These are phyloP conservation scores for Venusia cambrica DNA, from an alignment of 2,888 invertebrate species.

Conservation along the genomic window DNA sequence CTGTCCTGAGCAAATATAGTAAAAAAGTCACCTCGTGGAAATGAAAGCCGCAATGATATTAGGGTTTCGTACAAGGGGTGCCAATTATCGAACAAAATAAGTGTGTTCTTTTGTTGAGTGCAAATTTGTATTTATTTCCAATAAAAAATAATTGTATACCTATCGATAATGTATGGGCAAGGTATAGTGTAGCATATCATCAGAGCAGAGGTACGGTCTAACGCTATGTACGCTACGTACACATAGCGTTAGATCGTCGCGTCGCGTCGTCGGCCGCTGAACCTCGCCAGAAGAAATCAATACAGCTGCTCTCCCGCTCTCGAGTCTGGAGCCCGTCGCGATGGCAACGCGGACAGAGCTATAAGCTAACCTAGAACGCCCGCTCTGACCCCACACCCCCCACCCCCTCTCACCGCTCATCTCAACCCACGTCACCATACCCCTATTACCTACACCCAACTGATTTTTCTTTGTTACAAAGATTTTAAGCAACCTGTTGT, in stretches of 20 bases:
- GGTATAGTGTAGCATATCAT: constrained; percentile 12
- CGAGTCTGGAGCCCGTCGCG: constrained; percentile 61
- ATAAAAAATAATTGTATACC: too few relatives aligned
- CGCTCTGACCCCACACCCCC: constrained; percentile 32
- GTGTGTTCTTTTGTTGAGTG: too few relatives aligned
- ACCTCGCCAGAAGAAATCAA: constrained; percentile 76
- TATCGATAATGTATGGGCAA: too few relatives aligned
- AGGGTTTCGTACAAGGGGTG: too few relatives aligned
- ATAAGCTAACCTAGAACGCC: constrained; percentile 33
- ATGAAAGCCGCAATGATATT: too few relatives aligned
- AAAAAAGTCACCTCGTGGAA: too few relatives aligned
- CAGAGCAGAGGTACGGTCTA: too few relatives aligned
- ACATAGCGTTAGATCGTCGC: too few relatives aligned
- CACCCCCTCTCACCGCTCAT: constrained; percentile 19
- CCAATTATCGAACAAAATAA: too few relatives aligned
- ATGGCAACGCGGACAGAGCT: constrained; percentile 68
- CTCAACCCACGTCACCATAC: constrained; percentile 24
- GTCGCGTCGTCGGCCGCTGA: constrained; percentile 65
- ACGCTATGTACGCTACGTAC: too few relatives aligned
- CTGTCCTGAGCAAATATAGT: too few relatives aligned
- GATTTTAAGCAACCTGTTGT: constrained; percentile 48
- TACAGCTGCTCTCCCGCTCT: constrained; percentile 80
- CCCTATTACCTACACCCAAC: constrained; percentile 35
- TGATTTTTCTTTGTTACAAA: constrained; percentile 32
- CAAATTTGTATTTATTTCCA: too few relatives aligned